Evolutionary conservation across 2,113 vertebrate species (phyloP).

Genomic region (Cochlearius cochlearius): DNA sequence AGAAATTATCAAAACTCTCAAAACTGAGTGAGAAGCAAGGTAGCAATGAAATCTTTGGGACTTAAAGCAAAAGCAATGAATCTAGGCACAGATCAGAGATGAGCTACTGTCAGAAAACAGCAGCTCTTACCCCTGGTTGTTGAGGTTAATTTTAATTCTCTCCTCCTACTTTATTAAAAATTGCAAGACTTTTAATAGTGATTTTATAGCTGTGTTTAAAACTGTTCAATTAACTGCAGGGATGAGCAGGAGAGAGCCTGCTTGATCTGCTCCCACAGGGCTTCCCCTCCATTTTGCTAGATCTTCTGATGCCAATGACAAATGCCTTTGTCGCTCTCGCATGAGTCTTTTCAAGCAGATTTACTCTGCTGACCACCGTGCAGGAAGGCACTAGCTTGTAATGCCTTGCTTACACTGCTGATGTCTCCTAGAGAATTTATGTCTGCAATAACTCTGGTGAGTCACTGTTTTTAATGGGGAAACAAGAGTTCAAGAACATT

Average conservation of each 20-base stretch:
- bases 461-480: neutral
- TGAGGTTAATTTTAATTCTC: slow-evolving; percentile 16
- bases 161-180: neutral
- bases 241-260: neutral
- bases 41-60: neutral
- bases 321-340: neutral
- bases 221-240: neutral
- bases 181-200: neutral
- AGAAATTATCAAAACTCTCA: neutral
- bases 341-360: neutral
- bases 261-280: neutral
- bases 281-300: neutral
- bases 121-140: neutral
- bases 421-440: neutral
- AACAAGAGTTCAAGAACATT: neutral
- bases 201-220: slow-evolving; percentile 12
- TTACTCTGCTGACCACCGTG: neutral
- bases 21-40: neutral
- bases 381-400: neutral
- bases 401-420: neutral
- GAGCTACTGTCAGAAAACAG: neutral
- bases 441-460: neutral
- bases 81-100: neutral
- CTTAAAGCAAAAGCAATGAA: neutral
- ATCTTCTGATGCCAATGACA: neutral